A percentile compares a stretch with the other conserved stretches of the same genome.
These are phyloP conservation scores for Chauna torquata DNA, from an alignment of 2,113 vertebrate species.

Conservation along the genomic window DNA sequence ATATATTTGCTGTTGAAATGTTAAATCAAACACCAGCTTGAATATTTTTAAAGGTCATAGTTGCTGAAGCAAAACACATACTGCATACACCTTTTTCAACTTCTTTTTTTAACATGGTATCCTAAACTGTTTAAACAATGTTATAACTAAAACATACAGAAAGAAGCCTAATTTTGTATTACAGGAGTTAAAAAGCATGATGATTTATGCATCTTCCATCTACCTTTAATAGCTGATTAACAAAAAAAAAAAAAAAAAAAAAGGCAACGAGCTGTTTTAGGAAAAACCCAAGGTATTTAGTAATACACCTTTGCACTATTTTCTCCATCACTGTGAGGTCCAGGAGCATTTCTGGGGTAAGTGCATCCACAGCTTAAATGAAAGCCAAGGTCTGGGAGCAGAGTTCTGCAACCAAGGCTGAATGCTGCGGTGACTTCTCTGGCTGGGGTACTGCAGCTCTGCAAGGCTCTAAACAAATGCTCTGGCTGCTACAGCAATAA, in stretches of 20 bases:
- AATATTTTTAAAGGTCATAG: constrained; percentile 65
- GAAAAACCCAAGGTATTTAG: not conserved
- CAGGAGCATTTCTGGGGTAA: not conserved
- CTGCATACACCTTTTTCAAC: not conserved
- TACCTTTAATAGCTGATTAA: not conserved
- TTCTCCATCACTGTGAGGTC: not conserved
- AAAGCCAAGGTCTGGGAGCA: not conserved
- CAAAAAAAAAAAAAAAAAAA: not conserved
- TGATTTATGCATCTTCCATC: not conserved
- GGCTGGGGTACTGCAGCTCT: not conserved
- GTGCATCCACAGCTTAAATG: not conserved
- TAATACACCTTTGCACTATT: not conserved
- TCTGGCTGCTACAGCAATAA: not conserved
- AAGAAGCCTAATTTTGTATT: not conserved
- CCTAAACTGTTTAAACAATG: not conserved
- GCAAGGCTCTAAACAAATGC: not conserved
- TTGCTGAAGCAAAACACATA: constrained; percentile 7
- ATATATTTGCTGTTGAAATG: constrained; percentile 59
- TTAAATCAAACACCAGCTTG: constrained; percentile 41
- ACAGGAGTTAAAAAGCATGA: not conserved
- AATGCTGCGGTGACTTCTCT: rapidly evolving
- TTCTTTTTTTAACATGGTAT: not conserved
- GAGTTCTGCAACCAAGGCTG: not conserved
- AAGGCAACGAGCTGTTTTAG: not conserved
- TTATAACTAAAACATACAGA: not conserved